Evolutionary conservation across 2,888 invertebrate genomes (phyloP).

Genomic region (Steinernema carpocapsae): DNA sequence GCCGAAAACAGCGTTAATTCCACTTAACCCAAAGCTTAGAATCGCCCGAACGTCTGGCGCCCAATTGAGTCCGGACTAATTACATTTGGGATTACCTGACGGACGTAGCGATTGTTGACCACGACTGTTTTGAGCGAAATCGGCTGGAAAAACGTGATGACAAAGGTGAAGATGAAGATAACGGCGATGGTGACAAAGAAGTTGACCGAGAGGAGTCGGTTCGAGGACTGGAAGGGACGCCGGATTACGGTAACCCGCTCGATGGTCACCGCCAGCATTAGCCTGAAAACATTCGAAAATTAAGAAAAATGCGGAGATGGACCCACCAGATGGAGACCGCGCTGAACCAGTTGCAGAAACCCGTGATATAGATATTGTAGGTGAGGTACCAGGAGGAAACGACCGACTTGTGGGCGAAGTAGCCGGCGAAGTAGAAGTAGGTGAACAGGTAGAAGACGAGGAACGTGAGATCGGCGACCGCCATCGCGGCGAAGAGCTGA

Average conservation of each 20-base stretch:
- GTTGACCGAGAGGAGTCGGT: conserved; percentile 63
- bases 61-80: too few species aligned
- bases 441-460: conserved; percentile 47
- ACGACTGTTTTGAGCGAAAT: conserved; percentile 14
- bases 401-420: conserved; percentile 2
- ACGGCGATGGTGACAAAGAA: conserved; percentile 66
- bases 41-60: too few species aligned
- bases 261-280: conserved; percentile 59
- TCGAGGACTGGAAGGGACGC: conserved; percentile 37
- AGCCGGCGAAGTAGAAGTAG: conserved; percentile 46
- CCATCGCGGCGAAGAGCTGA: conserved; percentile 61
- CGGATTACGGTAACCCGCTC: conserved; percentile 53
- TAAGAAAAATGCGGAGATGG: not conserved
- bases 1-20: too few species aligned
- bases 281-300: conserved; percentile 34
- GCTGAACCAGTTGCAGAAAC: conserved; percentile 54
- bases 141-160: conserved; percentile 28
- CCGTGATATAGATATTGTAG: conserved; percentile 44
- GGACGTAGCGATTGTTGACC: conserved; percentile 32
- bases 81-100: conserved; percentile 1
- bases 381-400: conserved; percentile 43
- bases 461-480: conserved; percentile 56
- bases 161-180: conserved; percentile 48
- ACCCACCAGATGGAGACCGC: conserved; percentile 55
- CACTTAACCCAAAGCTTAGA: too few species aligned